Evolutionary conservation across 1,140 invertebrate species (phyloP).

Genomic region (Oreohelix idahoensis): DNA sequence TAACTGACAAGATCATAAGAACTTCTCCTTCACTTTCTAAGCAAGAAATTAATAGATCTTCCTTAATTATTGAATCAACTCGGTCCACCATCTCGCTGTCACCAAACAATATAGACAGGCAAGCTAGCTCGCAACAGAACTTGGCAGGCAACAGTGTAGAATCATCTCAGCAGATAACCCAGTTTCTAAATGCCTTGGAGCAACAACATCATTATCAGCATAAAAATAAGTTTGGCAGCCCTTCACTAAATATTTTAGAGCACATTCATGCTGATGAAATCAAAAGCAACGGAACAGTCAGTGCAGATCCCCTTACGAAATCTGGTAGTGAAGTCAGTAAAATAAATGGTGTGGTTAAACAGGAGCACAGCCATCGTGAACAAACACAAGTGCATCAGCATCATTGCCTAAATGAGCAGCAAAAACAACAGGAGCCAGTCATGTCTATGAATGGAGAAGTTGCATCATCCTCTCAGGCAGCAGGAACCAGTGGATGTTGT

Average conservation of each 20-base stretch:
- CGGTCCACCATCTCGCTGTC: conserved; percentile 11
- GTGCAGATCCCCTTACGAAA: not conserved
- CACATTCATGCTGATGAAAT: not conserved
- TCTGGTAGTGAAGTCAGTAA: not conserved
- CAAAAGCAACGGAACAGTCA: not conserved
- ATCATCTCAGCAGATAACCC: not conserved
- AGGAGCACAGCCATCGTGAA: not conserved
- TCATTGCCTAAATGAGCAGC: not conserved
- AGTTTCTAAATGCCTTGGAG: not conserved
- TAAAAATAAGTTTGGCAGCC: not conserved
- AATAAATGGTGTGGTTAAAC: not conserved
- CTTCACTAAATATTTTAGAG: not conserved
- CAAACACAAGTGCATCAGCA: not conserved
- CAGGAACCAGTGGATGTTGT: not conserved
- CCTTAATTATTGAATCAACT: conserved; percentile 36
- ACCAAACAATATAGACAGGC: not conserved
- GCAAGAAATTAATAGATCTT: conserved; percentile 35
- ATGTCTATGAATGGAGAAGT: conserved; percentile 2
- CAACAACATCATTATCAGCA: not conserved
- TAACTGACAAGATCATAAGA: not conserved
- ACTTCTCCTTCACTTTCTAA: not conserved
- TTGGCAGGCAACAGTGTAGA: not conserved
- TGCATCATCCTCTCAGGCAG: not conserved
- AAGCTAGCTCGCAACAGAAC: not conserved
- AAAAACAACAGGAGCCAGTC: not conserved